Evolutionary conservation across 2,888 invertebrate genomes (phyloP).

Genomic region (Drosophila anomalata): DNA sequence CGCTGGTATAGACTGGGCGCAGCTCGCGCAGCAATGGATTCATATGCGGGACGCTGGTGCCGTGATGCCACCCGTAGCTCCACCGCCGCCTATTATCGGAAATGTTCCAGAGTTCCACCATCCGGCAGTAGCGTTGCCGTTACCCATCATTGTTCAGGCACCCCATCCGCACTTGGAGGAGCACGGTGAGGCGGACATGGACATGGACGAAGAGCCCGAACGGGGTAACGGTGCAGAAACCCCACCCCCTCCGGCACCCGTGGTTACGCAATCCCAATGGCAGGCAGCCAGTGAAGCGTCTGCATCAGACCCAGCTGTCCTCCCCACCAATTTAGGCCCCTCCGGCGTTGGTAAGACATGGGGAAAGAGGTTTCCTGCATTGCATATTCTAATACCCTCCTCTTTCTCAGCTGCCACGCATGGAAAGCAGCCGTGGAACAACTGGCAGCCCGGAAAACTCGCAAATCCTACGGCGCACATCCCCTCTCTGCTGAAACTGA

Average conservation of each 20-base stretch:
- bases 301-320: slow-evolving; percentile 11
- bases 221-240: slow-evolving; percentile 32
- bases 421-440: slow-evolving; percentile 57
- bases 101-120: slow-evolving; percentile 51
- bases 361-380: accelerated
- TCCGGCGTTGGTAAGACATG: slow-evolving; percentile 40
- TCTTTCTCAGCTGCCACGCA: slow-evolving; percentile 14
- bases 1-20: slow-evolving; percentile 96
- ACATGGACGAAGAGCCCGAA: slow-evolving; percentile 86
- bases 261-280: slow-evolving; percentile 68
- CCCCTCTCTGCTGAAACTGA: slow-evolving; percentile 78
- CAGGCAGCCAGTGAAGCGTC: slow-evolving; percentile 12
- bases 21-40: slow-evolving; percentile 98
- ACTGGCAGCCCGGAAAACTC: slow-evolving; percentile 48
- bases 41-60: slow-evolving; percentile 89
- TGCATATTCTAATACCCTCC: not conserved
- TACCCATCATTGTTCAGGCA: slow-evolving; percentile 17
- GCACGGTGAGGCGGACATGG: slow-evolving; percentile 95
- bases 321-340: slow-evolving; percentile 3
- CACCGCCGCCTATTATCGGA: slow-evolving; percentile 85
- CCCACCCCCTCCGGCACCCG: slow-evolving; percentile 58
- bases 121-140: slow-evolving; percentile 21
- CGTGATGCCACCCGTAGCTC: slow-evolving; percentile 85
- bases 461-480: slow-evolving; percentile 75
- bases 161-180: slow-evolving; percentile 84